Percentiles rank a stretch among this genome's conserved stretches.
Evolutionary conservation across 2,888 invertebrate species (phyloP).

Genomic region (Drosophila austrosaltans): DNA sequence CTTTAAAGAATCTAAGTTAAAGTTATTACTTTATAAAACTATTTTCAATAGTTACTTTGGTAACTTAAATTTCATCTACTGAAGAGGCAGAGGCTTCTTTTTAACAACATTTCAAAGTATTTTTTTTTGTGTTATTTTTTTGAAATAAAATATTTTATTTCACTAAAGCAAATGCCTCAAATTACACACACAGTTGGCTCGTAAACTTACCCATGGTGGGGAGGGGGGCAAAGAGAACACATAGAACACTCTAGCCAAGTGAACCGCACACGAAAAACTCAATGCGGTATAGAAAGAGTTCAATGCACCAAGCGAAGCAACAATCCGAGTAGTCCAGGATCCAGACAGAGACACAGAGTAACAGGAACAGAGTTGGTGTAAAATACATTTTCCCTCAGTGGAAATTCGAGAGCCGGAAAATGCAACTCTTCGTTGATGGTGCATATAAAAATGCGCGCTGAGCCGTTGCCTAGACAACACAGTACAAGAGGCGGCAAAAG

Average conservation of each 20-base stretch:
- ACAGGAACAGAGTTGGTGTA: slow-evolving; percentile 36
- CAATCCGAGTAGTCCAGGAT: slow-evolving; percentile 19
- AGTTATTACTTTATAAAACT: background rate
- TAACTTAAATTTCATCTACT: too few species aligned
- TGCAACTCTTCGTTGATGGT: slow-evolving; percentile 51
- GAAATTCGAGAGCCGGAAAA: slow-evolving; percentile 65
- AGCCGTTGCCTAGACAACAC: slow-evolving; percentile 60
- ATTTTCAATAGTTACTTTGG: background rate
- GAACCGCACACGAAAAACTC: slow-evolving; percentile 43
- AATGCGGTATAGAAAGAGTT: slow-evolving; percentile 42
- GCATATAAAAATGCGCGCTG: slow-evolving; percentile 48
- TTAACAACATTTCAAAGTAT: too few species aligned
- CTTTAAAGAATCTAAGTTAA: background rate
- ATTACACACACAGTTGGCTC: slow-evolving; percentile 47
- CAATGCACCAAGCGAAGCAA: slow-evolving; percentile 48
- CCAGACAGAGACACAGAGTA: background rate
- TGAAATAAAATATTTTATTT: slow-evolving; percentile 41
- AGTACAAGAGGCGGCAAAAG: slow-evolving; percentile 4
- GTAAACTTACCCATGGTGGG: slow-evolving; percentile 31
- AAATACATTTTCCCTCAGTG: slow-evolving; percentile 58
- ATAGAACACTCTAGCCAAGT: slow-evolving; percentile 39
- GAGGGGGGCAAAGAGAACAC: background rate
- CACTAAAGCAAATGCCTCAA: slow-evolving; percentile 39
- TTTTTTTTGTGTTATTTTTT: background rate
- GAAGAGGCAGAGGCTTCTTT: too few species aligned